phyloP scores from a whole-genome alignment of 2,113 vertebrate species.

The Balaenoptera acutorostrata region DNA sequence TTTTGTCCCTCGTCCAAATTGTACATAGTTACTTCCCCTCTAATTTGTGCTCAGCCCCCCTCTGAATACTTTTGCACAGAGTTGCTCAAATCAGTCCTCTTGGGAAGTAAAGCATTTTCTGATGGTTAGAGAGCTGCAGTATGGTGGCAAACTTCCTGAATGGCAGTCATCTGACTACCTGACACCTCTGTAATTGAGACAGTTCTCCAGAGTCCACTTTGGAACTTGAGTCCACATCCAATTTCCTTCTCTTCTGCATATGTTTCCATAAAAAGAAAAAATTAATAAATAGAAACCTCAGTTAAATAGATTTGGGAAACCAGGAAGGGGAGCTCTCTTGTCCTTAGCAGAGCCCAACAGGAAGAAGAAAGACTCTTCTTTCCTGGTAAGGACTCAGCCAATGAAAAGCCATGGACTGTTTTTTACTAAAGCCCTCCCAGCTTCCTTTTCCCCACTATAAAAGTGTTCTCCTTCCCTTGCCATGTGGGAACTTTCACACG shows the following conservation, averaged over 20 bases:
- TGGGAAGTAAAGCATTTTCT: not conserved
- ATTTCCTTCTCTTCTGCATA: not conserved
- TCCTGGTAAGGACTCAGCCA: not conserved
- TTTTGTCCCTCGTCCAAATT: not conserved
- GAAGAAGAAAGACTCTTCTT: not conserved
- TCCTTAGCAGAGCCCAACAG: not conserved
- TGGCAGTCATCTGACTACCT: not conserved
- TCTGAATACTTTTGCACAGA: not conserved
- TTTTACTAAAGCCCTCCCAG: not conserved
- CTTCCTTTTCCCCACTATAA: not conserved
- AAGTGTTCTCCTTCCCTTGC: not conserved
- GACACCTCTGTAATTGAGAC: not conserved
- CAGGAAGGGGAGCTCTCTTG: not conserved
- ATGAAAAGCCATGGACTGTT: not conserved
- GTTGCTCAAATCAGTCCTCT: not conserved
- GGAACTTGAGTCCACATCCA: not conserved
- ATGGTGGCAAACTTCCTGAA: not conserved
- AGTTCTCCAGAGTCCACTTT: not conserved
- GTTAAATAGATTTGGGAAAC: not conserved
- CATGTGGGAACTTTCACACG: not conserved
- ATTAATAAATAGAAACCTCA: not conserved
- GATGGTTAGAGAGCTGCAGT: not conserved
- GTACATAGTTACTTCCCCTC: not conserved
- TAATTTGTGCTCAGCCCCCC: not conserved
- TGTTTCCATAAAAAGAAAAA: not conserved